Evolutionary conservation across 2,113 vertebrate genomes (phyloP), one percentile per base, ranked within the genome.

Genomic region (Eptesicus fuscus): DNA sequence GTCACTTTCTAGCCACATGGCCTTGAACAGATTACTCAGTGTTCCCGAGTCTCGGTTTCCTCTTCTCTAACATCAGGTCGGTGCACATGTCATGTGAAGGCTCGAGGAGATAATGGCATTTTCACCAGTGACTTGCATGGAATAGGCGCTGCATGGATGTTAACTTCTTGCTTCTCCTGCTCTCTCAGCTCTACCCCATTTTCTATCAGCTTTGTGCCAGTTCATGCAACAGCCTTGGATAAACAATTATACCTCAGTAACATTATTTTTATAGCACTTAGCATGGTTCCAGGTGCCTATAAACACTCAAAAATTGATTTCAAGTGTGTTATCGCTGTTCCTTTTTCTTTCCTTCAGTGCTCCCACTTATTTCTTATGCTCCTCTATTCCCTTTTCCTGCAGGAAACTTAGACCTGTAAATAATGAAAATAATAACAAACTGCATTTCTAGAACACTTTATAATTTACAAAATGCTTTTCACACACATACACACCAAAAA

Each of bases 111-210:
- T 3, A 12, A 83, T 1, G 25, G 63, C 32, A 18, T 30, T 69
- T 77, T 73, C 40, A 47, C 4, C 69, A 67, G 16, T 14, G 35
- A 51, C 49, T 10, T 42, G 14, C 61, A 17, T 7, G 0, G 40
- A 35, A 4, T 0, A 67, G 35, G 40, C 0, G 0, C n/a, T 44
- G 14, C 30, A 0, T 2, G 35, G 9, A 20, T 22, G 25, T 51
- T 12, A 20, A 61, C 40, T 71, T 53, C n/a, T 71, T 90, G n/a
- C 7, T 35, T 37, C 59, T 30, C 56, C 42, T 7, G 14, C 7
- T 12, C 56, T 37, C 35, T 61, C 25, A 32, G 30, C 35, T 80
- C 71, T 17, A 13, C 4, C 32, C 83, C 42, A 4, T 65, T 83
- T 47, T 20, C 11, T 6, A 35, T 49, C 28, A 9, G n/a, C 22